phyloP scores from a whole-genome alignment of 2,888 invertebrate genomes.

The Apoda limacodes region DNA sequence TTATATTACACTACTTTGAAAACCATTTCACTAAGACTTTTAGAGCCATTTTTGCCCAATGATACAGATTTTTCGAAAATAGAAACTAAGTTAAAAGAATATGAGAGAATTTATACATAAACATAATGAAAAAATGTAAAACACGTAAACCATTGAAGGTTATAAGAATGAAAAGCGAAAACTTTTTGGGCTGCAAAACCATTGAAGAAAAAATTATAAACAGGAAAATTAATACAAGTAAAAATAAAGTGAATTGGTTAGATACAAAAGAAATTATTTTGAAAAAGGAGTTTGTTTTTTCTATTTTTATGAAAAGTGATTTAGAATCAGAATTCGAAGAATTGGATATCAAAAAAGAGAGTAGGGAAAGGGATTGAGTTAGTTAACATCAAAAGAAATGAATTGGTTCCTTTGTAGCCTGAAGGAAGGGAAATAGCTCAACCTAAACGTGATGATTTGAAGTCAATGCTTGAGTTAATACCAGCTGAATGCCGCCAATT shows the following conservation, averaged over 20 bases:
- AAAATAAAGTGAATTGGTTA: slow-evolving; percentile 4
- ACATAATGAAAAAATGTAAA: neutral
- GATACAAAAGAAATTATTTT: slow-evolving; percentile 7
- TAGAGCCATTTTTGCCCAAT: slow-evolving; percentile 5
- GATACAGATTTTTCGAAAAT: no score
- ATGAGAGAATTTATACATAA: slow-evolving; percentile 2
- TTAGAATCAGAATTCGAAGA: no score
- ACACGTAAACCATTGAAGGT: slow-evolving; percentile 4
- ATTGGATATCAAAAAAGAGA: no score
- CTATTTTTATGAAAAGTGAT: no score
- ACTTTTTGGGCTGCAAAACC: slow-evolving; percentile 2
- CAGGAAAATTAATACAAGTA: slow-evolving; percentile 3
- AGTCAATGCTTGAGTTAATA: no score
- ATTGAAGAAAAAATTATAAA: slow-evolving; percentile 5
- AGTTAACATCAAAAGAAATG: no score
- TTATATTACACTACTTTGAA: slow-evolving; percentile 2
- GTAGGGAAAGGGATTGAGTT: no score
- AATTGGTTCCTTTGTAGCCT: no score
- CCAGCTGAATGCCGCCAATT: no score
- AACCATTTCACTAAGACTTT: slow-evolving; percentile 1
- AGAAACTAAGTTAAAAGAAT: slow-evolving; percentile 1
- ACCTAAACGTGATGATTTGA: no score
- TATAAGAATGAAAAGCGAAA: no score
- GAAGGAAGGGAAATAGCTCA: no score
- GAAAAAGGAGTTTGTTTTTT: slow-evolving; percentile 2